Percentiles rank a stretch among this genome's conserved stretches.
Evolutionary conservation across 1,140 invertebrate species (phyloP).

Genomic region (Parasteatoda tepidariorum): DNA sequence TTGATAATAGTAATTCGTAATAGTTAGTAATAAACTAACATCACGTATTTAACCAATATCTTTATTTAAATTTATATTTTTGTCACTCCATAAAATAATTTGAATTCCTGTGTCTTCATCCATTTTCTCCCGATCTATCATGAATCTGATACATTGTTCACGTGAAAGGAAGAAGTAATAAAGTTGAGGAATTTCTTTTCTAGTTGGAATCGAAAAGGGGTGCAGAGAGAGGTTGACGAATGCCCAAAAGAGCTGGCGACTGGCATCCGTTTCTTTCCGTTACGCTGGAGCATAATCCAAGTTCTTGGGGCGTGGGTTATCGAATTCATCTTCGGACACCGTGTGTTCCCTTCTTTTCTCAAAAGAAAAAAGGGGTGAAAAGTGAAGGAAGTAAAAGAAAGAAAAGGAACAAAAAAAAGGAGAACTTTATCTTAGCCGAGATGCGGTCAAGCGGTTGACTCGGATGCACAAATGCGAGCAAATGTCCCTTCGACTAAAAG

Average conservation of each 20-base stretch:
- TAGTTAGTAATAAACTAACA: no score
- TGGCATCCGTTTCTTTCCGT: conserved; percentile 48
- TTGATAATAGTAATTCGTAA: no score
- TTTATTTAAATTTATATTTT: no score
- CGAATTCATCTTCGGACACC: conserved; percentile 45
- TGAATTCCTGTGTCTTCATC: no score
- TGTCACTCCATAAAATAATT: no score
- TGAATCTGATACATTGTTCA: background rate
- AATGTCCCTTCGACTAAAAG: background rate
- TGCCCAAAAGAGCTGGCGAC: background rate
- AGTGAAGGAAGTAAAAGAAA: background rate
- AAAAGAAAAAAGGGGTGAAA: no score
- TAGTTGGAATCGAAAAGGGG: background rate
- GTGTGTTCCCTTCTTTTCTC: no score
- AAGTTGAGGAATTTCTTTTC: background rate
- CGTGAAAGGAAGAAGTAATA: background rate
- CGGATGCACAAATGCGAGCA: conserved; percentile 36
- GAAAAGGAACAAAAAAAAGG: background rate
- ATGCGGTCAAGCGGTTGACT: conserved; percentile 41
- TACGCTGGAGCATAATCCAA: conserved; percentile 33
- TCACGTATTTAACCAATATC: no score
- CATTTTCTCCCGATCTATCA: no score
- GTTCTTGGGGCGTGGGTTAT: conserved; percentile 51
- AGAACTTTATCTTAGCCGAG: conserved; percentile 36
- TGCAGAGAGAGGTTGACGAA: background rate